Base-by-base conservation (phyloP, 2,888 invertebrate species). In the Tortricodes alternella region DNA sequence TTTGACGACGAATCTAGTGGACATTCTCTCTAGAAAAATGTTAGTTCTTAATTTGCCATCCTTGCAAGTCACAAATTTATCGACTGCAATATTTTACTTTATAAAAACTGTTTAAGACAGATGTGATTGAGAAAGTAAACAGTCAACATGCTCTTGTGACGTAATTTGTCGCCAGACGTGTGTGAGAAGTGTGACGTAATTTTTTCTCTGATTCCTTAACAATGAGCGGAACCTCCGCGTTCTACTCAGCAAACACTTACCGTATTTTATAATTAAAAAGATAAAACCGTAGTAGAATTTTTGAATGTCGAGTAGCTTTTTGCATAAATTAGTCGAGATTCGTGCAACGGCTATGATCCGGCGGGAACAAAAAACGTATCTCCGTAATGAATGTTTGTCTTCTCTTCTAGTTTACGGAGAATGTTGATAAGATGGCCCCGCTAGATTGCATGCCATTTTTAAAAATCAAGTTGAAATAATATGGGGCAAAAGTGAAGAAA, bases 271-370 rank as follows among this genome's bases (percentile, higher is more conserved):
- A 49, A 53, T 58, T 49, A 49, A 53, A 58, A 58, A 46, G 21
- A 46, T 21, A 37, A 44, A 34, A 44, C 8, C 21, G 11, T 38
- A 24, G 27, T 34, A 29, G 9, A 46, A 19, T 52, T 46, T 53
- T 48, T 52, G 24, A 35, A 23, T 38, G 53, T 53, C 19, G 37
- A 41, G 46, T 18, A 46, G 24, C 41, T 46, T 49, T 51, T 58
- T 48, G 53, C 53, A 58, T 58, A 58, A 53, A 58, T 58, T 58
- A 58, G 43, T 46, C 39, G 16, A 38, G 16, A 39, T 24, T 18
- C 37, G 27, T 16, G 19, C 15, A 11, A 13, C 21, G 46, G 48
- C 58, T 13, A 48, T 48, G 53, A 43, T 29, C 43, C 38, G 29
- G n/a, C 21, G 41, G 21, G 34, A 34, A 46, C 39, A 53, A 58